Evolutionary conservation across 2,888 invertebrate species (phyloP), one percentile per base, ranked within the genome.

Genomic region (Pantelozetes paolii): DNA sequence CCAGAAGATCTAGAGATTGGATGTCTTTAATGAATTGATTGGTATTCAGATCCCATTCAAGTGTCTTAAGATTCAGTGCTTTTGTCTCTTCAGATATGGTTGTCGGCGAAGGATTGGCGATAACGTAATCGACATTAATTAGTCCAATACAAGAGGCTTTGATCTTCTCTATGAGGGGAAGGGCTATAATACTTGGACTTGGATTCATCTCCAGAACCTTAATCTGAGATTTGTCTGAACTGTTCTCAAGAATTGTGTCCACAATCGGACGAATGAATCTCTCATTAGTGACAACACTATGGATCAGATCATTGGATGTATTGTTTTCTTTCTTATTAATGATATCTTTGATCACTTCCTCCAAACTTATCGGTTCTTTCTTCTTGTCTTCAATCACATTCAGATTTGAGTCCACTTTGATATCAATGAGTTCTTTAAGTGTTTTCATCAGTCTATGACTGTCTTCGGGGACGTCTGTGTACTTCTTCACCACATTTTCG

Each of bases 231-330:
- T 89, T 90, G 3, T 88, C 82, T 15, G 88, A 86, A 54, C 85
- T 84, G 82, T 94, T 95, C 84, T 94, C 94, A 40, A 89, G 82
- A 32, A 89, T 88, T 15, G 90, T 83, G 81, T 94, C 92, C 72
- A 92, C 81, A 74, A 81, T 80, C 8, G 82, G 80, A 75, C 82
- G 81, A 30, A 84, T 76, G n/a, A 79, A 75, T 9, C 78, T 48
- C 73, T 79, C 79, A 15, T 71, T 67, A 8, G 77, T 48, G 18
- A 79, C 69, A n/a, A 79, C 75, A 1, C 74, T 76, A 0, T 78
- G 75, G 18, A 80, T 72, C 36, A 77, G 73, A 75, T 81, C 81
- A 11, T 73, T 75, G 48, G 69, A 77, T 18, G 78, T 69, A 18
- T 79, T 77, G 5, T 67, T 62, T 45, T 76, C 50, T 62, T 74